phyloP scores from a whole-genome alignment of 2,797 vertebrate genomes.

The Xiphorhynchus erythropygius region DNA sequence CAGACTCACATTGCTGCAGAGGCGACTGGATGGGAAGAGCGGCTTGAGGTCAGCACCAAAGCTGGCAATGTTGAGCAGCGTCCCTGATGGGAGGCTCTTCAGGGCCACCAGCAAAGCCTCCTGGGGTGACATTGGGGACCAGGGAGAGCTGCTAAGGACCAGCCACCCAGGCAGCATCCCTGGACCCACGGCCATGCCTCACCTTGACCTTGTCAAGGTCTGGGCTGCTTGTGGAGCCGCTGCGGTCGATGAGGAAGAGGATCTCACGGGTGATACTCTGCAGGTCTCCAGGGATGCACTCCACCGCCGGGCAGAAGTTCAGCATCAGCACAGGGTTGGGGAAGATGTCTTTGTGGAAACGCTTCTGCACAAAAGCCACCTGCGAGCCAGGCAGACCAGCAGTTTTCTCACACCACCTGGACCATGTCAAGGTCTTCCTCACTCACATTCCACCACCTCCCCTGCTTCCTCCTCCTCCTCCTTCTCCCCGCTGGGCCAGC shows the following conservation, averaged over 20 bases:
- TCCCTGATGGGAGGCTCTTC: constrained; percentile 90
- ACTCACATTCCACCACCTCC: accelerated
- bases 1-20: constrained; percentile 87
- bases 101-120: constrained; percentile 90
- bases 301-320: constrained; percentile 90
- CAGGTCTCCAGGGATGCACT: constrained; percentile 78
- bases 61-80: constrained; percentile 86
- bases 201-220: constrained; percentile 87
- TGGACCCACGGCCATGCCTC: not conserved
- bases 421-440: not conserved
- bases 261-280: constrained; percentile 88
- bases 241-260: constrained; percentile 88
- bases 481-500: not conserved
- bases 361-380: constrained; percentile 91
- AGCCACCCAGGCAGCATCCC: not conserved
- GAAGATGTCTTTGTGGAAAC: constrained; percentile 95
- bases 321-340: constrained; percentile 93
- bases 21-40: constrained; percentile 87
- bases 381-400: constrained; percentile 19
- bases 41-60: constrained; percentile 83
- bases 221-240: constrained; percentile 72
- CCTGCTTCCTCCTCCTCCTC: not conserved
- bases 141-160: not conserved
- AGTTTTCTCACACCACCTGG: not conserved
- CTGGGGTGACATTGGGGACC: constrained; percentile 69